Evolutionary conservation across 1,140 invertebrate species (phyloP), one percentile per base, ranked within the genome.

Genomic region (Stegodyphus dumicola): DNA sequence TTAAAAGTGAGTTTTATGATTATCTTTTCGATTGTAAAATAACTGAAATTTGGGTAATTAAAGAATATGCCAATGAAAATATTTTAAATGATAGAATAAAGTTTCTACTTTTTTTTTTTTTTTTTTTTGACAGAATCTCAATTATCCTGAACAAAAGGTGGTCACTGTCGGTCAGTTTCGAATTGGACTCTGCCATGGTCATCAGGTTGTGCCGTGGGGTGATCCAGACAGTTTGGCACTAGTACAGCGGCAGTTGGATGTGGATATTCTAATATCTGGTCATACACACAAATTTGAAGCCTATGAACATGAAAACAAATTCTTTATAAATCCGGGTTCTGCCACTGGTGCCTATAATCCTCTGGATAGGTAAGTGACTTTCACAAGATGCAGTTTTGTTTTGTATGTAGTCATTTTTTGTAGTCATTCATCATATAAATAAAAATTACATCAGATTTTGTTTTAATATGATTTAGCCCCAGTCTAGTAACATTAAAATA

Each of bases 251-350:
- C 98, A 99, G 91, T 91, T 99, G 13, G 98, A 99, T 91, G 99
- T 99, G 15, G 99, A 99, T 91, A 99, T 99, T 88, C 92, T 99
- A 9, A 99, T 99, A 89, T 97, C 97, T 17, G 99, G 99, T 0
- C 98, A 99, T 90, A 99, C 98, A 7, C 98, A 99, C 91, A 96
- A 97, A 89, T 99, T 99, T 92, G 97, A 99, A 90, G 97, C 98
- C 0, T 99, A 98, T 90, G 98, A 99, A 91, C 97, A 99, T 92
- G 98, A 99, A 91, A 98, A 97, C 89, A 98, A 98, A 90, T 99
- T 99, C 92, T 99, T 98, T 91, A 99, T 99, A 66, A 99, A 99
- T 92, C 99, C 99, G 73, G 99, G 99, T 18, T 99, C 97, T 66
- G 98, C 98, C 7, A 99, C 99, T 83, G 99, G 99, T 67, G 97